Base-by-base conservation (phyloP, 2,113 vertebrate genomes). In the Stercorarius parasiticus region DNA sequence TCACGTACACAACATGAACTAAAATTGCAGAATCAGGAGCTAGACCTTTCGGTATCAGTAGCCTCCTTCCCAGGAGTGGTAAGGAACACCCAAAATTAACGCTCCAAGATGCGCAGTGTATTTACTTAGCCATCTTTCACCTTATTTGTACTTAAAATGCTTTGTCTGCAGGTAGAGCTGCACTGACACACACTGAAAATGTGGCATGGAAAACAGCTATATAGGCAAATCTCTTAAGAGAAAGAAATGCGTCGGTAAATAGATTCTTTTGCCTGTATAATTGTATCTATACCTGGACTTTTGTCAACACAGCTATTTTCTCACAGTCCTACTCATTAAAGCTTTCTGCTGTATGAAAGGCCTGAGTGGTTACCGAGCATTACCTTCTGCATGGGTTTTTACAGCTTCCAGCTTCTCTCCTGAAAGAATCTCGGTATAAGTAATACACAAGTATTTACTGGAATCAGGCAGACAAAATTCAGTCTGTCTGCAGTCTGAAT, bases 401-500 rank as follows among this genome's bases (percentile, higher is more conserved):
- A 67, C 55, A 70, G 50, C 47, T 86, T 38, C 43, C 82, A 86
- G 64, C 59, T 74, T 16, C 55, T 67, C n/a, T 73, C 9, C 85
- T 90, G 82, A 62, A 92, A 94, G 34, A 73, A 85, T 55, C 56
- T 94, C 79, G 43, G 62, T 59, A 0, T 22, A 92, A 92, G 74
- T 62, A 83, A 94, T 25, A 67, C 30, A 83, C 22, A 92, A 80
- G 67, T 66, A 93, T 90, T 95, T 88, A 73, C 71, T 47, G 50
- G 55, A 82, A 73, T 43, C 55, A 74, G 59, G 43, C 78, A 72
- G 79, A 53, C 18, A 95, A 93, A 70, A 91, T 9, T 91, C 88
- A 36, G 56, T 43, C 86, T 88, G 13, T 77, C 96, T 95, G 89
- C 78, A 88, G 85, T 56, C 74, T 93, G 96, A 94, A 90, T 84